phyloP scores from a whole-genome alignment of 2,797 vertebrate species.

The Neomorphus geoffroyi region DNA sequence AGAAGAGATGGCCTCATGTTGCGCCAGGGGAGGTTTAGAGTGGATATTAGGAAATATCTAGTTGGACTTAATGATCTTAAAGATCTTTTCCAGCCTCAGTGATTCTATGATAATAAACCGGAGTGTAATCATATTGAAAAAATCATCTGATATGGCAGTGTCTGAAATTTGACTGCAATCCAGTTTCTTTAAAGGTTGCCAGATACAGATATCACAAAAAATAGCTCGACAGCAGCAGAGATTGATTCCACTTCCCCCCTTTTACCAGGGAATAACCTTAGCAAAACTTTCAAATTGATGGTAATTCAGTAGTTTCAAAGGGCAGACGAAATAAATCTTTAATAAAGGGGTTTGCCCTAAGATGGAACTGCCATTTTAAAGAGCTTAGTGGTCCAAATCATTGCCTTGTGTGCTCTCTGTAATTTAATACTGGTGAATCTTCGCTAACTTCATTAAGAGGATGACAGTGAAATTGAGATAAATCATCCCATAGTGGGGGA shows the following conservation, averaged over 20 bases:
- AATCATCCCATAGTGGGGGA: background rate
- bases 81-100: too few species aligned
- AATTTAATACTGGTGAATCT: conserved; percentile 52
- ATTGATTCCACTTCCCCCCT: conserved; percentile 20
- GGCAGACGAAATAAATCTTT: conserved; percentile 57
- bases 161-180: conserved; percentile 23
- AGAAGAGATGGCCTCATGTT: too few species aligned
- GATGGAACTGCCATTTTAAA: conserved; percentile 19
- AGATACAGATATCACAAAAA: background rate
- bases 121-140: background rate
- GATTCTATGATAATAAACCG: background rate
- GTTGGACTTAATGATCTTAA: too few species aligned
- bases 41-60: too few species aligned
- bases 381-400: background rate
- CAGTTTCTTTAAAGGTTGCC: conserved; percentile 49
- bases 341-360: conserved; percentile 49
- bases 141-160: background rate
- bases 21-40: too few species aligned
- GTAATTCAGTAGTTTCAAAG: conserved; percentile 42
- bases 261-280: conserved; percentile 20
- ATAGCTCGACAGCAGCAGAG: background rate
- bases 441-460: conserved; percentile 54
- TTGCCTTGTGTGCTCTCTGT: background rate
- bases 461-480: conserved; percentile 54
- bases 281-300: conserved; percentile 46